Percentiles rank a stretch among this genome's conserved stretches.
These are phyloP conservation scores for Parazoanthus swiftii DNA, from an alignment of 92 coral and sea anemone species.

Conservation along the genomic window DNA sequence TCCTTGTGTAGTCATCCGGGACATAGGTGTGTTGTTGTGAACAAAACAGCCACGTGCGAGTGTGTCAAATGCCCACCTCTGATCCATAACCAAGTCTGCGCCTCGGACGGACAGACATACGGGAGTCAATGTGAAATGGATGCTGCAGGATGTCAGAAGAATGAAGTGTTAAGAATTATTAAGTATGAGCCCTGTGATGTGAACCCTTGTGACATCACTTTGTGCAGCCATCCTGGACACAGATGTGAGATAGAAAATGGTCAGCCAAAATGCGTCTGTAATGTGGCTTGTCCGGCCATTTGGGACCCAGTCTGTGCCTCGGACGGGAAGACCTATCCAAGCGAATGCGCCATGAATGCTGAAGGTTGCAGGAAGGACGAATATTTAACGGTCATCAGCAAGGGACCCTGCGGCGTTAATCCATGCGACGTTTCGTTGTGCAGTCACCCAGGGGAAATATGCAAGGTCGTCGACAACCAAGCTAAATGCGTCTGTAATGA, in stretches of 20 bases:
- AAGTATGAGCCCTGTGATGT: constrained; percentile 29
- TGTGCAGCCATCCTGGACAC: constrained; percentile 63
- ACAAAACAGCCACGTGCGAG: constrained; percentile 72
- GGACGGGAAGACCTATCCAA: constrained; percentile 68
- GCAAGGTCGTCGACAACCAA: constrained; percentile 44
- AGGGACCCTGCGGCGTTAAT: constrained; percentile 49
- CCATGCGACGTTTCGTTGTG: constrained; percentile 65
- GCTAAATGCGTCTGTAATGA: constrained; percentile 37
- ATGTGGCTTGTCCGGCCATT: constrained; percentile 53
- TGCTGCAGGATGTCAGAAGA: constrained; percentile 66
- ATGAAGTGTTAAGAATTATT: constrained; percentile 21
- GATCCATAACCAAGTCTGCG: constrained; percentile 69
- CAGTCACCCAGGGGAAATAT: constrained; percentile 71
- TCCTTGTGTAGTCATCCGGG: constrained; percentile 69
- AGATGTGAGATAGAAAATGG: constrained; percentile 69
- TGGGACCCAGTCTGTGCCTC: constrained; percentile 81
- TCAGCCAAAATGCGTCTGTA: constrained; percentile 73
- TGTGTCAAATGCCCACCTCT: constrained; percentile 53
- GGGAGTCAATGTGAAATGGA: constrained; percentile 68
- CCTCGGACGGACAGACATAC: constrained; percentile 83
- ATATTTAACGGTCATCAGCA: constrained; percentile 12
- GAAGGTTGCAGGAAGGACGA: constrained; percentile 62
- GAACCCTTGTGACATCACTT: constrained; percentile 64
- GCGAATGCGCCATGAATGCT: constrained; percentile 60
- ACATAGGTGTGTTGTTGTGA: constrained; percentile 65